A percentile compares a stretch with the other conserved stretches of the same genome.
These are phyloP conservation scores for Magallana angulata DNA, from an alignment of 1,140 invertebrate genomes.

Conservation along the genomic window DNA sequence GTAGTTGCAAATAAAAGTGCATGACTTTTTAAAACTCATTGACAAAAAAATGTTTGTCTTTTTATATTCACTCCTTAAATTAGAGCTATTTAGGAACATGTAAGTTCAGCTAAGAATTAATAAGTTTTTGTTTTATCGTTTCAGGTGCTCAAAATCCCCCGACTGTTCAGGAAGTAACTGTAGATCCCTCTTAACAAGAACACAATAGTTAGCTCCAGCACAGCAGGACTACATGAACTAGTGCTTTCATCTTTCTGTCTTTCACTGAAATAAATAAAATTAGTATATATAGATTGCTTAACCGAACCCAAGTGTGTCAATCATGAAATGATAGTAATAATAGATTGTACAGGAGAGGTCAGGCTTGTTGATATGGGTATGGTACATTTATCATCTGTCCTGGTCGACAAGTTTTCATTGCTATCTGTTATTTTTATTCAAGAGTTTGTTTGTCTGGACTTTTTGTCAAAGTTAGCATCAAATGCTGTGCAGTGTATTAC, in stretches of 20 bases:
- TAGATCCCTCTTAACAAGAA: background rate
- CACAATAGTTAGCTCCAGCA: background rate
- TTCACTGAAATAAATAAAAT: background rate
- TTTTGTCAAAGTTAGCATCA: background rate
- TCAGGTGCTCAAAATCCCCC: background rate
- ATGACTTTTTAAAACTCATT: no score
- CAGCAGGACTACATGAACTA: background rate
- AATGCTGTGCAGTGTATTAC: background rate
- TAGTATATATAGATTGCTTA: background rate
- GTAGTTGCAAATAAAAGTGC: background rate
- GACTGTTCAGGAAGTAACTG: background rate
- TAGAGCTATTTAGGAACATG: no score
- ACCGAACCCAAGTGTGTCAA: background rate
- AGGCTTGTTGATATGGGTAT: no score
- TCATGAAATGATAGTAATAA: background rate
- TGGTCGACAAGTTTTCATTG: no score
- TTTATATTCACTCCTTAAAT: no score
- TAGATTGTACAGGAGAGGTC: no score
- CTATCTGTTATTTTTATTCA: no score
- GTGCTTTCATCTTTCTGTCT: conserved; percentile 16
- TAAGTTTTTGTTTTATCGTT: background rate
- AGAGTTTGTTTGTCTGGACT: no score
- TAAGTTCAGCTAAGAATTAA: no score
- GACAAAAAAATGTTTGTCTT: no score
- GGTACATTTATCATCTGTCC: no score